Base-by-base conservation (phyloP, 2,888 invertebrate genomes). In the Podabrus alpinus region DNA sequence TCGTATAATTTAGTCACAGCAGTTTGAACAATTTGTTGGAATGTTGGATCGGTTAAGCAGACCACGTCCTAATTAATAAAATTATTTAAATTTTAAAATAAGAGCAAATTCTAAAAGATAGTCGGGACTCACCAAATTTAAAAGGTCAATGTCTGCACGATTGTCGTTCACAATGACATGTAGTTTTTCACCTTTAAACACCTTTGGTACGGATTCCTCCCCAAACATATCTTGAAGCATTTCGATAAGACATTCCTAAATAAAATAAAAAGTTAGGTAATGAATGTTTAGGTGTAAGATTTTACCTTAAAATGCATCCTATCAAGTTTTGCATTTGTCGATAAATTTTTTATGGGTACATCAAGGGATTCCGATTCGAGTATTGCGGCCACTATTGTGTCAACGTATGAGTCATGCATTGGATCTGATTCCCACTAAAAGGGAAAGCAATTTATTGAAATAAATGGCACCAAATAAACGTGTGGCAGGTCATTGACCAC, bases 381-480 rank as follows among this genome's bases (percentile, higher is more conserved):
- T 59, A 98, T 90, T 62, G 94, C 96, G 0, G 96, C 95, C 71
- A 98, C 90, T 24, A 97, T 94, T 24, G 98, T 95, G 89, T 99
- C 99, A 24, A 99, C 98, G 88, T 94, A 99, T 97, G 99, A 98
- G 88, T 99, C 99, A 84, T 97, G 94, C 66, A 98, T 94, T 0
- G 99, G 98, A 84, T 94, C 95, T 9, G 98, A 97, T 64, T 93
- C 90, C 99, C 99, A 99, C 91, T 94, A 88, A 72, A 83, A 82
- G 79, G 71, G 77, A 68, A 11, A 59, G 72, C 68, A 29, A n/a
- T n/a, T n/a, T n/a, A 45, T 45, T 45, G n/a, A 45, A 45, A n/a
- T n/a, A n/a, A 45, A 45, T 24, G 9, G 21, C 3, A 75, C 17
- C 68, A 29, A 11, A 25, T n/a, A 64, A 68, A 68, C 2, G 0